A percentile compares a stretch with the other conserved stretches of the same genome.
Conservation (phyloP, 2,888 invertebrate genomes). For the Dicycla oo region DNA sequence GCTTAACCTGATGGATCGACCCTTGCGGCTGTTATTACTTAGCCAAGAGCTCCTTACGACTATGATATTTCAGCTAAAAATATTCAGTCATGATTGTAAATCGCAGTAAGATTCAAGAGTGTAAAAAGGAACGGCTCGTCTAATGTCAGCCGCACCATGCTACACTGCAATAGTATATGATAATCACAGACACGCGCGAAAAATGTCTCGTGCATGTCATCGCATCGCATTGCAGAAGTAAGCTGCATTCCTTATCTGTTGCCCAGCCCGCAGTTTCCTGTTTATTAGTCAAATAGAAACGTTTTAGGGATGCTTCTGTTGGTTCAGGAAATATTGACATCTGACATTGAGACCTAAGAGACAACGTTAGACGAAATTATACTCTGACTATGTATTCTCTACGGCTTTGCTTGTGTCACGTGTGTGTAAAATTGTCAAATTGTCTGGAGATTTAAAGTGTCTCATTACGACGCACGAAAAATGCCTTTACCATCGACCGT, state of each 20-base stretch:
- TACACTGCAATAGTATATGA: too few species aligned
- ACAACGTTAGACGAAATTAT: not conserved
- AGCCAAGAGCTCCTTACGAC: too few species aligned
- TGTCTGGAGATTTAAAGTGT: not conserved
- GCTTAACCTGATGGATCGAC: too few species aligned
- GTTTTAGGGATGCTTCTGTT: conserved; percentile 28
- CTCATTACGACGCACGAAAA: not conserved
- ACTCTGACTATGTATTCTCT: not conserved
- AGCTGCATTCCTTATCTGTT: not conserved
- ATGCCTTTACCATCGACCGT: too few species aligned
- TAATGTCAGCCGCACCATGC: too few species aligned
- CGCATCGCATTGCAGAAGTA: not conserved
- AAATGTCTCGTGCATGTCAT: not conserved
- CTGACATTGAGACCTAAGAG: conserved; percentile 4
- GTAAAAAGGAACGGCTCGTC: too few species aligned
- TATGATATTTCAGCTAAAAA: too few species aligned
- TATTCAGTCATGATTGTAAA: too few species aligned
- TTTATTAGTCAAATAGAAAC: conserved; percentile 55
- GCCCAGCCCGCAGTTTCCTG: conserved; percentile 41
- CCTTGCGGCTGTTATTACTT: too few species aligned
- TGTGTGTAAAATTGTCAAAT: not conserved
- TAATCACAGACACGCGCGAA: too few species aligned
- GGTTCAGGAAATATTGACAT: conserved; percentile 42
- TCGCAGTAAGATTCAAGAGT: too few species aligned
- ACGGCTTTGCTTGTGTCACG: not conserved